Base-by-base conservation (phyloP, 2,113 vertebrate species). In the Genyomyrus donnyi region DNA sequence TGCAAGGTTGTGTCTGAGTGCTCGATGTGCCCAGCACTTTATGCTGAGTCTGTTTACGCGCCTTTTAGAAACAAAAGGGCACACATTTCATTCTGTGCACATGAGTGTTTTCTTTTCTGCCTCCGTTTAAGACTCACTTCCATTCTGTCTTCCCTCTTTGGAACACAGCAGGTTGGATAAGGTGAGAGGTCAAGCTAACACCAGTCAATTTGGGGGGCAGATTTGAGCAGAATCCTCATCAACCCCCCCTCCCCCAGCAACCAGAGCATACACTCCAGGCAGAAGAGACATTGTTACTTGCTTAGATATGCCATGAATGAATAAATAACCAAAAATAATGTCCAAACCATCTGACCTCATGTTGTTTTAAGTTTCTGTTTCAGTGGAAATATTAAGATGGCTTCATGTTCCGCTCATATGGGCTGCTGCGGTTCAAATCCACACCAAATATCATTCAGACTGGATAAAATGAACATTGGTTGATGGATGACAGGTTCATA, bases 171-270 rank as follows among this genome's bases (percentile, higher is more conserved):
- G 93, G 91, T 91, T 92, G 90, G 90, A 70, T 62, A 87, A 93
- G 91, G 91, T 92, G 46, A 94, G 92, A 93, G 93, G 91, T 94
- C 92, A 93, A 87, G 52, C 46, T 85, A 90, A 91, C 91, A 93
- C 93, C 92, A 93, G 93, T 94, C 90, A 53, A 91, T 74, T 70
- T 21, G 56, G 90, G 83, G 92, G 92, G 93, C 92, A 90, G 89
- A 92, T 92, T 85, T 93, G 83, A 66, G 85, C 49, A 46, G 48
- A 58, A 45, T 35, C 35, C 31, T 50, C 15, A 35, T 87, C 31
- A 27, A 17, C 1, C 24, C 6, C 24, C 6, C 27, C 27, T 27
- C 10, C 66, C 42, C 19, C 31, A 77, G 70, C 31, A 31, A 39
- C 31, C 70, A 77, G 1, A 77, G 70, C 70, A 77, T 19, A 24